Evolutionary conservation across 2,888 invertebrate genomes (phyloP).

Genomic region (Melolontha melolontha): DNA sequence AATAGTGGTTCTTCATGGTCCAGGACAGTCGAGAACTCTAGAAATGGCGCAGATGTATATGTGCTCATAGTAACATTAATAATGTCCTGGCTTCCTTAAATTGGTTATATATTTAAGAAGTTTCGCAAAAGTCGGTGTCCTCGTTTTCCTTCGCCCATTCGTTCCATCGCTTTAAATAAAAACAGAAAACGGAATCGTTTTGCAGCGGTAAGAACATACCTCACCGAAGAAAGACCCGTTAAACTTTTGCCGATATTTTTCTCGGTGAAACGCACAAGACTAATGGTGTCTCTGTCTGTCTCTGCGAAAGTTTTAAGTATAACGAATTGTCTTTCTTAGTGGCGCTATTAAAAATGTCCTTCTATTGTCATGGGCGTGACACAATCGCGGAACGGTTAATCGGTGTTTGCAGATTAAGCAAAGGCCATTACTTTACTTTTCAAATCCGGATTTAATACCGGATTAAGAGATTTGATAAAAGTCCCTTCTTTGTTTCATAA

Average conservation of each 20-base stretch:
- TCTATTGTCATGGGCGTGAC: slow-evolving; percentile 37
- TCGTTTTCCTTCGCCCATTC: neutral
- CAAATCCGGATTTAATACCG: slow-evolving; percentile 53
- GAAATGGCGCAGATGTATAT: slow-evolving; percentile 16
- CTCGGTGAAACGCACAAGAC: slow-evolving; percentile 42
- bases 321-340: slow-evolving; percentile 43
- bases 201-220: slow-evolving; percentile 11
- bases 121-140: neutral
- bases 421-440: slow-evolving; percentile 55
- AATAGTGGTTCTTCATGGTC: neutral
- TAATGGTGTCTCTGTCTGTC: slow-evolving; percentile 39
- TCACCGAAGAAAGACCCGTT: slow-evolving; percentile 32
- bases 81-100: slow-evolving; percentile 18
- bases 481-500: slow-evolving; percentile 50
- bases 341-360: slow-evolving; percentile 42
- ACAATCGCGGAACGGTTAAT: slow-evolving; percentile 51
- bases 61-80: slow-evolving; percentile 24
- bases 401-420: slow-evolving; percentile 56
- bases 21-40: slow-evolving; percentile 14
- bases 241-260: slow-evolving; percentile 44
- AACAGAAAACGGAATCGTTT: slow-evolving; percentile 21
- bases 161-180: slow-evolving; percentile 20
- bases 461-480: slow-evolving; percentile 56
- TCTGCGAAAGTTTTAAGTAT: slow-evolving; percentile 42
- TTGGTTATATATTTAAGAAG: slow-evolving; percentile 36